Percentiles rank a stretch among this genome's conserved stretches.
phyloP scores from a whole-genome alignment of 2,888 invertebrate species.

The Synergus itoensis region DNA sequence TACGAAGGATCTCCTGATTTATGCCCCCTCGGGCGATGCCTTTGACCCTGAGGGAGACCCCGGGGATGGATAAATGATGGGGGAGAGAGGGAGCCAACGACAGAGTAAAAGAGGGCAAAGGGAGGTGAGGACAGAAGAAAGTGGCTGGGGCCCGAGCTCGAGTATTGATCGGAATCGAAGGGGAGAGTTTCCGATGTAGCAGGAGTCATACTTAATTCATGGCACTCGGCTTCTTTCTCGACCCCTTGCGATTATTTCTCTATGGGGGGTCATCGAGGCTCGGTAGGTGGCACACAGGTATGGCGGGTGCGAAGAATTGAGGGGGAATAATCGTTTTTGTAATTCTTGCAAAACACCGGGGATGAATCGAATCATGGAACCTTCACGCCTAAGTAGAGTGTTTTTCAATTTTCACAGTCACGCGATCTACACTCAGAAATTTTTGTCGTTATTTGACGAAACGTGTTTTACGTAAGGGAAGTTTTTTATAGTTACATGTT shows the following conservation, averaged over 20 bases:
- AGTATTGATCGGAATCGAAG: conserved; percentile 74
- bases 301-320: neutral
- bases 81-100: conserved; percentile 49
- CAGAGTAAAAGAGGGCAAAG: conserved; percentile 43
- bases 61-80: conserved; percentile 46
- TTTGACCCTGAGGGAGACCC: conserved; percentile 61
- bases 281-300: neutral
- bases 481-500: too few species aligned
- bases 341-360: conserved; percentile 10
- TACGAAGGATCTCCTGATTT: conserved; percentile 63
- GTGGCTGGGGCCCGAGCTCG: conserved; percentile 50
- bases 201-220: conserved; percentile 71
- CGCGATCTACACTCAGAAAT: neutral
- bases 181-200: conserved; percentile 63
- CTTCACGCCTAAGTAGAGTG: neutral
- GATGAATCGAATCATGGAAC: neutral
- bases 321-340: neutral
- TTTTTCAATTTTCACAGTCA: neutral
- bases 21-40: conserved; percentile 60
- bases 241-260: conserved; percentile 29
- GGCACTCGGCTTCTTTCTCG: conserved; percentile 44
- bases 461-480: too few species aligned
- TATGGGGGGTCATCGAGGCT: conserved; percentile 2
- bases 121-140: conserved; percentile 48
- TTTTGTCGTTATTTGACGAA: too few species aligned